Conservation (phyloP, 2,113 vertebrate genomes). For the Vulpes lagopus region DNA sequence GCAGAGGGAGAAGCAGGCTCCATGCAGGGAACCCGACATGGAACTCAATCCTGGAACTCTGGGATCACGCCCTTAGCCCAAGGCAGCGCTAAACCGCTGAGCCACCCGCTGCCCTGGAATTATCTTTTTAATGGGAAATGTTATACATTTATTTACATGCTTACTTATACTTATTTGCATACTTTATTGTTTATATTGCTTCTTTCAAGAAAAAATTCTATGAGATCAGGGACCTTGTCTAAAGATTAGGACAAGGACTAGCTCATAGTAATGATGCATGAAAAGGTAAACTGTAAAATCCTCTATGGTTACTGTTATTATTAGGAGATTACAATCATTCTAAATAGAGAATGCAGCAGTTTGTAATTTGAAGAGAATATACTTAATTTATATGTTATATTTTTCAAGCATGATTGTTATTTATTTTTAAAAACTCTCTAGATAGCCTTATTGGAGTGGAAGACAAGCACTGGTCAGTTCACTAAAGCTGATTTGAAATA, state of each 20-base stretch:
- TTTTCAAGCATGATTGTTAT: constrained; percentile 5
- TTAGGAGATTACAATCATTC: neutral
- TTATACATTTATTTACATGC: neutral
- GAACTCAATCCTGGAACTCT: no score
- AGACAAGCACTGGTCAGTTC: neutral
- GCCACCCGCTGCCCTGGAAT: neutral
- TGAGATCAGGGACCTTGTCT: neutral
- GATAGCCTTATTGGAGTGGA: neutral
- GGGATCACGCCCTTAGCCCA: no score
- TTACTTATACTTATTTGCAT: constrained; percentile 1
- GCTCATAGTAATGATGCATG: neutral
- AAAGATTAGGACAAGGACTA: constrained; percentile 41
- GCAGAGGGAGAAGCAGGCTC: no score
- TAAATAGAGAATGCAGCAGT: constrained; percentile 14
- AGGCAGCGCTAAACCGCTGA: no score
- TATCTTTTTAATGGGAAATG: neutral
- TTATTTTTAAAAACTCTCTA: constrained; percentile 40
- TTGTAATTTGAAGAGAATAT: constrained; percentile 4
- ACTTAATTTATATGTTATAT: neutral
- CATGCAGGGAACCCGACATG: no score
- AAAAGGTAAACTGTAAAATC: constrained; percentile 22
- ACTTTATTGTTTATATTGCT: neutral
- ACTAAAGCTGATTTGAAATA: constrained; percentile 51
- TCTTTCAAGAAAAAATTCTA: constrained; percentile 33
- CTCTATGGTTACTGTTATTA: neutral